Evolutionary conservation across 2,888 invertebrate genomes (phyloP).

Genomic region (Pollenia amentaria): DNA sequence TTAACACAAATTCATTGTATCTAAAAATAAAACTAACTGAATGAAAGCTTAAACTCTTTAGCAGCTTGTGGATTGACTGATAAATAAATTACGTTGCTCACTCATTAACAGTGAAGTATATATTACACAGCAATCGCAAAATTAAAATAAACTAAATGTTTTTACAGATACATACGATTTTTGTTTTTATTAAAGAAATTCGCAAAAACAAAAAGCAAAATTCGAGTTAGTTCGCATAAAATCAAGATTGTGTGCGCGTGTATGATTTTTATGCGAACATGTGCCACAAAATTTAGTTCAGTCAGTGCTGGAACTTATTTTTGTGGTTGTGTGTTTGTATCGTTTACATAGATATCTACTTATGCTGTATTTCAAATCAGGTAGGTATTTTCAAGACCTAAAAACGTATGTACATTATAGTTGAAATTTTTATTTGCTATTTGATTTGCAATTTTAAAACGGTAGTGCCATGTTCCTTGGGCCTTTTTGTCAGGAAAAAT

Average conservation of each 20-base stretch:
- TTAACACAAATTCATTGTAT: neutral
- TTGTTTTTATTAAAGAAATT: neutral
- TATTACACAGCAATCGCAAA: neutral
- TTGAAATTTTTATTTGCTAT: too few relatives aligned
- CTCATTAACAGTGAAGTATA: neutral
- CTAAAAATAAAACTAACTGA: neutral
- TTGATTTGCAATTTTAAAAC: too few relatives aligned
- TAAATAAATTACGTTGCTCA: neutral
- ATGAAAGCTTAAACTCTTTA: constrained; percentile 1
- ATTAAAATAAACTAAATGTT: constrained; percentile 5
- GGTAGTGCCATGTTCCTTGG: too few relatives aligned
- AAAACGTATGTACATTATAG: too few relatives aligned
- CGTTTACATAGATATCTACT: neutral
- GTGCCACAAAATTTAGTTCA: constrained; percentile 32
- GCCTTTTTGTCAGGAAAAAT: too few relatives aligned
- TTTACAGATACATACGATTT: neutral
- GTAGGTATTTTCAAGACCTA: neutral
- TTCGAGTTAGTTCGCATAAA: neutral
- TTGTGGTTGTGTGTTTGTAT: neutral
- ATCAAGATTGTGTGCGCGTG: constrained; percentile 39
- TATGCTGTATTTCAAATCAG: too few relatives aligned
- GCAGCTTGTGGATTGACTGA: neutral
- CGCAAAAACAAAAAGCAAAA: constrained; percentile 5
- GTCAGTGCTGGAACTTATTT: neutral
- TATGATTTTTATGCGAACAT: constrained; percentile 40